Percentiles rank a stretch among this genome's conserved stretches.
These are phyloP conservation scores for Pharmacophagus antenor DNA, from an alignment of 2,888 invertebrate species.

Conservation along the genomic window DNA sequence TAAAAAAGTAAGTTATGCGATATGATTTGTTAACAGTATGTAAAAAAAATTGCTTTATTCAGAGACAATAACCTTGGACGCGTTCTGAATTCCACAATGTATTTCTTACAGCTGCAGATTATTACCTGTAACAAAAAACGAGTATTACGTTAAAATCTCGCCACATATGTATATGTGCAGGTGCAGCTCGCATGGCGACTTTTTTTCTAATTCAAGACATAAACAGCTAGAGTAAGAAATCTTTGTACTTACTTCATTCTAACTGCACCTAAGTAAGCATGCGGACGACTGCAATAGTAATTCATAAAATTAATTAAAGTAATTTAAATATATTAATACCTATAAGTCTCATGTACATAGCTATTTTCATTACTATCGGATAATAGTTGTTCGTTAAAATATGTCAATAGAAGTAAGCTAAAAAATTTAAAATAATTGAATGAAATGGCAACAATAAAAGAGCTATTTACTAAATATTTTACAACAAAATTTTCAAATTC, in stretches of 20 bases:
- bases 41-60: too few relatives aligned
- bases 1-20: too few relatives aligned
- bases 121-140: constrained; percentile 27
- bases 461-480: too few relatives aligned
- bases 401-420: too few relatives aligned
- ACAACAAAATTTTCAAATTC: too few relatives aligned
- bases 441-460: too few relatives aligned
- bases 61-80: too few relatives aligned
- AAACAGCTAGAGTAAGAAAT: constrained; percentile 4
- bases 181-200: constrained; percentile 1
- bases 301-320: neutral
- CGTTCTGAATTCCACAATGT: neutral
- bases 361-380: too few relatives aligned
- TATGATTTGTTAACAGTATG: too few relatives aligned
- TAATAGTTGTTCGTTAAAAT: too few relatives aligned
- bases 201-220: constrained; percentile 1
- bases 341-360: neutral
- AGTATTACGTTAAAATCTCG: constrained; percentile 11
- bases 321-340: neutral
- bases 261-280: neutral
- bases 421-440: too few relatives aligned
- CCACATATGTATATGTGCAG: constrained; percentile 1
- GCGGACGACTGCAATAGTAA: neutral
- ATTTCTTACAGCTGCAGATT: constrained; percentile 2
- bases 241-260: constrained; percentile 12